phyloP scores from a whole-genome alignment of 2,113 vertebrate species.

The Phocoena sinus region DNA sequence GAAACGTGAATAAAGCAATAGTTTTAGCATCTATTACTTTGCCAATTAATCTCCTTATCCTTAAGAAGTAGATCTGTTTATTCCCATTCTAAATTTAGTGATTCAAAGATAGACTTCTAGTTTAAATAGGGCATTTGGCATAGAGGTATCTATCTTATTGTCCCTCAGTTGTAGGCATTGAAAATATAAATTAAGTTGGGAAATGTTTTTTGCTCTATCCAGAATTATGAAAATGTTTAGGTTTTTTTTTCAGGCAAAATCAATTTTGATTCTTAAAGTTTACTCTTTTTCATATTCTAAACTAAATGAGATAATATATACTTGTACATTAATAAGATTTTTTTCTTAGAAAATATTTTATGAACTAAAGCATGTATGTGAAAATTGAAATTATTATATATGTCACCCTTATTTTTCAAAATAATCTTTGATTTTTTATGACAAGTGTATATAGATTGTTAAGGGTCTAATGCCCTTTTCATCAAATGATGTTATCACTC shows the following conservation, averaged over 20 bases:
- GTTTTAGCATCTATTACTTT: not conserved
- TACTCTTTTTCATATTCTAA: slow-evolving; percentile 5
- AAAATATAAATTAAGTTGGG: not conserved
- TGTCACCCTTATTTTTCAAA: slow-evolving; percentile 70
- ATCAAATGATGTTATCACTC: not conserved
- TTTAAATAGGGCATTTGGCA: not conserved
- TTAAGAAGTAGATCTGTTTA: not conserved
- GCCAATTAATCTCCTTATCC: not conserved
- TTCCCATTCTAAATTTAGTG: not conserved
- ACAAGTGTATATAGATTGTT: slow-evolving; percentile 41
- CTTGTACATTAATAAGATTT: slow-evolving; percentile 23
- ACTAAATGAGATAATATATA: slow-evolving; percentile 38
- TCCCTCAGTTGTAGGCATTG: not conserved
- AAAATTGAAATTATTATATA: slow-evolving; percentile 55
- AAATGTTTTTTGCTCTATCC: not conserved
- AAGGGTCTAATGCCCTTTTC: slow-evolving; percentile 45
- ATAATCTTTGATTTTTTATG: slow-evolving; percentile 6
- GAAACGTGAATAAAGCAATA: not conserved
- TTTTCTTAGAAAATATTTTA: slow-evolving; percentile 51
- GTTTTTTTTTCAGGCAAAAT: not conserved
- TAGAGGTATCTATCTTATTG: not conserved
- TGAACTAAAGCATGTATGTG: slow-evolving; percentile 32
- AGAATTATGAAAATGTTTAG: not conserved
- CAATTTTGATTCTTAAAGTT: not conserved
- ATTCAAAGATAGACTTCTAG: not conserved